Conservation (phyloP, 1,140 invertebrate species). For the Daktulosphaira vitifoliae region DNA sequence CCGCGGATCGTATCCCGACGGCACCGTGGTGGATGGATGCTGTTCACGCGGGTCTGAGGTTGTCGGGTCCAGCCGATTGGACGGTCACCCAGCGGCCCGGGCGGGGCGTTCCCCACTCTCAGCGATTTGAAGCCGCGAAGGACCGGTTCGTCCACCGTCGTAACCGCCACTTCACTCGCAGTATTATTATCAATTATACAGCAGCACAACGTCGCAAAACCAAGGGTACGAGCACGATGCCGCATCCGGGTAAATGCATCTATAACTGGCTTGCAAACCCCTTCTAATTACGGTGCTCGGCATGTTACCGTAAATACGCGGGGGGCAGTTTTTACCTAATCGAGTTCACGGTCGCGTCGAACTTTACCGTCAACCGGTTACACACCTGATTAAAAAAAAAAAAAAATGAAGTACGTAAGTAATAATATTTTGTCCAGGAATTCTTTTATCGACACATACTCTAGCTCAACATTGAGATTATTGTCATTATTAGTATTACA, state of each 20-base stretch:
- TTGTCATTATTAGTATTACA: too few relatives aligned
- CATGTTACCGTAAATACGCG: background rate
- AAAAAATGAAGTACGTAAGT: background rate
- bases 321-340: background rate
- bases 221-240: too few relatives aligned
- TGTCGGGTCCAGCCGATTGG: slow-evolving; percentile 27
- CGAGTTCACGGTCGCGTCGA: slow-evolving; percentile 7
- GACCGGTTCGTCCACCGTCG: background rate
- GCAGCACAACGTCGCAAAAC: too few relatives aligned
- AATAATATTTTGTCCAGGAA: background rate
- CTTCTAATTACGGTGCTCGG: background rate
- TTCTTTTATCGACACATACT: background rate
- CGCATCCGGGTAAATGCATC: too few relatives aligned
- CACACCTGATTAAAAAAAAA: too few relatives aligned
- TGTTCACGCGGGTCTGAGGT: background rate
- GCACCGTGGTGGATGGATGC: slow-evolving; percentile 4
- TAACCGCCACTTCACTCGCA: background rate
- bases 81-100: slow-evolving; percentile 26
- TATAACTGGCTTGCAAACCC: too few relatives aligned
- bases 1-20: background rate
- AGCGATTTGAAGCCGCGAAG: background rate
- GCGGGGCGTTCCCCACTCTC: slow-evolving; percentile 19
- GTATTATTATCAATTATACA: too few relatives aligned
- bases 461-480: too few relatives aligned
- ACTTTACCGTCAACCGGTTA: background rate